These are phyloP conservation scores for Pseudachorutes palmiensis DNA, from an alignment of 1,140 invertebrate species.

Conservation along the genomic window DNA sequence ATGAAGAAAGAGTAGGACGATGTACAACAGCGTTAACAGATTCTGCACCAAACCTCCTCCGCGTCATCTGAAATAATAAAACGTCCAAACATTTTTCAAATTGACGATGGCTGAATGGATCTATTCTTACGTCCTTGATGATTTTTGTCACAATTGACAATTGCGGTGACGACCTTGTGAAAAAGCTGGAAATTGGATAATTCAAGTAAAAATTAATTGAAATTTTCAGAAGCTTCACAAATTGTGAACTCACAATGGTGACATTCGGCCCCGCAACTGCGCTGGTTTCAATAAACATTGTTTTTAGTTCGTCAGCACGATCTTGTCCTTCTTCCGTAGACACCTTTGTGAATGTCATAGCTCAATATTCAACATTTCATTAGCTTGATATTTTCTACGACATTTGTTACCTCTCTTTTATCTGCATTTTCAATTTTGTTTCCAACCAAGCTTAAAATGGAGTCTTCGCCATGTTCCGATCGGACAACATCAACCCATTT, in stretches of 20 bases:
- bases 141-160: too few relatives aligned
- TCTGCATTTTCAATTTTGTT: slow-evolving; percentile 7
- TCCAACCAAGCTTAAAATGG: neutral
- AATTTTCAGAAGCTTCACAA: neutral
- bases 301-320: neutral
- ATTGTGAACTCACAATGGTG: slow-evolving; percentile 1
- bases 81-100: too few relatives aligned
- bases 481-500: slow-evolving; percentile 12
- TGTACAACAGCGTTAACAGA: too few relatives aligned
- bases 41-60: too few relatives aligned
- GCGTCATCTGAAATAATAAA: too few relatives aligned
- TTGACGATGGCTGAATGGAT: too few relatives aligned
- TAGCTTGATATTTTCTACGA: neutral
- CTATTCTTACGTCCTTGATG: too few relatives aligned
- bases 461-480: slow-evolving; percentile 1
- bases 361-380: neutral
- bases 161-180: slow-evolving; percentile 5
- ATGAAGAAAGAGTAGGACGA: too few relatives aligned
- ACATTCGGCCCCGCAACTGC: slow-evolving; percentile 13
- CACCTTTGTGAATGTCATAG: neutral
- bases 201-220: neutral
- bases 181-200: slow-evolving; percentile 9
- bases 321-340: neutral
- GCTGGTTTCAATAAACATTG: slow-evolving; percentile 12
- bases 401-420: neutral